A percentile compares a stretch with the other conserved stretches of the same genome.
Conservation (phyloP, 2,888 invertebrate genomes). For the Mythimna ferrago region DNA sequence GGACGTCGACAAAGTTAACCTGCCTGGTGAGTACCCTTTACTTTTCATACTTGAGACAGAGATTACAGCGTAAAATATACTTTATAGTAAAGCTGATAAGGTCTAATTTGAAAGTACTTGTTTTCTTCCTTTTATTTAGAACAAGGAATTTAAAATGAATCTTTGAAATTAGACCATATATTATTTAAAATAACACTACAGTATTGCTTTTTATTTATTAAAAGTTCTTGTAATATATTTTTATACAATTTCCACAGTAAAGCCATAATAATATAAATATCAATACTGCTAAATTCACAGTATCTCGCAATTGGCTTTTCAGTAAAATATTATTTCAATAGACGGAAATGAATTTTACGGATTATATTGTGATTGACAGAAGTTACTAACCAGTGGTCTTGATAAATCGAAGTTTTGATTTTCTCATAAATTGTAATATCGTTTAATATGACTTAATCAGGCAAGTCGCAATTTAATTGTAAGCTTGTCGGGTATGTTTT, state of each 20-base stretch:
- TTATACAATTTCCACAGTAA: slow-evolving; percentile 2
- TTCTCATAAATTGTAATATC: no score
- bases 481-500: neutral
- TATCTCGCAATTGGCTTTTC: slow-evolving; percentile 41
- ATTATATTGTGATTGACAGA: slow-evolving; percentile 5
- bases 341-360: slow-evolving; percentile 18
- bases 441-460: no score
- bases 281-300: slow-evolving; percentile 41
- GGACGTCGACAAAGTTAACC: slow-evolving; percentile 82
- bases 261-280: slow-evolving; percentile 19
- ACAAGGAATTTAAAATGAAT: neutral
- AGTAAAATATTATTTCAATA: slow-evolving; percentile 18
- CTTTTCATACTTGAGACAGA: neutral
- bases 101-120: slow-evolving; percentile 20
- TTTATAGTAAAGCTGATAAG: neutral
- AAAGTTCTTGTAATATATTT: slow-evolving; percentile 31
- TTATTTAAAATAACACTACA: neutral
- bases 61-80: slow-evolving; percentile 12
- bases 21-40: slow-evolving; percentile 76
- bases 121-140: no score
- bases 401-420: no score
- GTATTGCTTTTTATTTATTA: slow-evolving; percentile 28
- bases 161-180: slow-evolving; percentile 18
- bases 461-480: neutral
- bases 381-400: no score